Conservation (phyloP, 2,797 vertebrate genomes). For the Rhinoraja longicauda region DNA sequence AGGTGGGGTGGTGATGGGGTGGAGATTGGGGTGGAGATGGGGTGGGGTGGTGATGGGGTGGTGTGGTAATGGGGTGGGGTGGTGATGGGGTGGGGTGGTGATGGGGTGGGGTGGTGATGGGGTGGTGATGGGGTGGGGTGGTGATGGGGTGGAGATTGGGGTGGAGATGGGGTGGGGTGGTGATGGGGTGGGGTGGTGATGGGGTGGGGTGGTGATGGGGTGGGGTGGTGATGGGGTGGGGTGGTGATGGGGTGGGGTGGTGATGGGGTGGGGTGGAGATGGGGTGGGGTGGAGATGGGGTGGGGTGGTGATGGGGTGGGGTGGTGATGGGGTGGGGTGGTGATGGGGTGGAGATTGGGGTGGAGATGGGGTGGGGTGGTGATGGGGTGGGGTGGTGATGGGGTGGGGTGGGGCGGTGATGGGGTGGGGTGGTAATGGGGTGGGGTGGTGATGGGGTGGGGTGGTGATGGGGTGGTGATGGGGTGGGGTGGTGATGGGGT, state of each 20-base stretch:
- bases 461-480: too few species aligned
- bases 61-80: neutral
- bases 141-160: neutral
- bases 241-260: neutral
- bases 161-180: constrained; percentile 41
- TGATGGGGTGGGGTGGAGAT: too few species aligned
- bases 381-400: too few species aligned
- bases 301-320: too few species aligned
- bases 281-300: too few species aligned
- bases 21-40: constrained; percentile 36
- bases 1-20: neutral
- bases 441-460: too few species aligned
- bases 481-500: too few species aligned
- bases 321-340: constrained; percentile 40
- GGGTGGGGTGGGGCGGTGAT: too few species aligned
- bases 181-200: constrained; percentile 25
- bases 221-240: neutral
- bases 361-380: constrained; percentile 45
- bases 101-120: neutral
- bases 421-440: too few species aligned
- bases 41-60: constrained; percentile 41
- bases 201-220: neutral
- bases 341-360: constrained; percentile 47
- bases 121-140: neutral
- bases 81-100: neutral